Evolutionary conservation across 2,797 vertebrate genomes (phyloP).

Genomic region (Hemibagrus guttatus): DNA sequence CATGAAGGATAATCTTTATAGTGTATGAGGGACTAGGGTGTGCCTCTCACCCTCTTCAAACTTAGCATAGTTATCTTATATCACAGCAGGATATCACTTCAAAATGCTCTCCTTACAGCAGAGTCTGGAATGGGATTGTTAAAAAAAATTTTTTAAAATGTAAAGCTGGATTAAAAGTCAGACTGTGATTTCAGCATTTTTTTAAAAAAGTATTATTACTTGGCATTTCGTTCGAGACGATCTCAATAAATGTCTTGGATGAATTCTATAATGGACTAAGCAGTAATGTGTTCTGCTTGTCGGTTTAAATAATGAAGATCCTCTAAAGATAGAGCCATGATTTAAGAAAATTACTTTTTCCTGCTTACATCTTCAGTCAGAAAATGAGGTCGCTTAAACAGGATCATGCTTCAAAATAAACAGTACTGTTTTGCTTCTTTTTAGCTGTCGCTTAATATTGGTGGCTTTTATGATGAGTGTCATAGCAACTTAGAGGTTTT

Average conservation of each 20-base stretch:
- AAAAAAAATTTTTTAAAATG: neutral
- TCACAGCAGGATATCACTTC: neutral
- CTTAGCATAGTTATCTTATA: neutral
- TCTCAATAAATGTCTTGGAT: neutral
- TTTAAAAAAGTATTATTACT: neutral
- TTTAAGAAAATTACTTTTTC: neutral
- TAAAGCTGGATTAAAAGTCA: neutral
- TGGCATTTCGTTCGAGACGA: neutral
- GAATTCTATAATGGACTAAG: neutral
- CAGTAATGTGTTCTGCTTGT: neutral
- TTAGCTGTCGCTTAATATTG: neutral
- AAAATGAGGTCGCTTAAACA: neutral
- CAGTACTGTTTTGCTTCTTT: neutral
- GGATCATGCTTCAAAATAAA: neutral
- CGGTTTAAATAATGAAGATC: neutral
- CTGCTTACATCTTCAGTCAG: neutral
- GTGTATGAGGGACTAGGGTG: slow-evolving; percentile 1
- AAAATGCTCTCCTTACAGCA: neutral
- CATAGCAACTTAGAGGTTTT: neutral
- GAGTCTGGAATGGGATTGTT: neutral
- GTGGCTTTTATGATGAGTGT: neutral
- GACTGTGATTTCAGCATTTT: neutral
- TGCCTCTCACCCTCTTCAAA: neutral
- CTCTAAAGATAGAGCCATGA: neutral
- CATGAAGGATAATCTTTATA: slow-evolving; percentile 45